Base-by-base conservation (phyloP, 1,140 invertebrate genomes). In the Listronotus bonariensis region DNA sequence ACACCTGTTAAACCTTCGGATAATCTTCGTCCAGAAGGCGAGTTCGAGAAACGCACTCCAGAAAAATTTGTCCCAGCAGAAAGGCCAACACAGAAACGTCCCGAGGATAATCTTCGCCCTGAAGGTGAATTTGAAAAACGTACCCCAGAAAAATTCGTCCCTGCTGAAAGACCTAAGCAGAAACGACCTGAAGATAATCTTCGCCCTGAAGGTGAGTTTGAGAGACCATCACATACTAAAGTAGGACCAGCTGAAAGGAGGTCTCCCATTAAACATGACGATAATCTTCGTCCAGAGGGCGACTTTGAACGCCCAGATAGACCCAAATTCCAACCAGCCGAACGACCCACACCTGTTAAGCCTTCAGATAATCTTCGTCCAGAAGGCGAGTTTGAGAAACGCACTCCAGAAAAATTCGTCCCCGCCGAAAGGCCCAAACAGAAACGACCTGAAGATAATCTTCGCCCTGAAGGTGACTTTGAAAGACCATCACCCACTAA, bases 71-170 rank as follows among this genome's bases (percentile, higher is more conserved):
- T 74, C 55, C 79, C 76, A 75, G 78, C 77, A 34, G 81, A 80
- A 74, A 78, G 77, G 43, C 74, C 77, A 20, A 78, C 79, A 55
- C 81, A 80, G 58, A 68, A 75, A 63, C 87, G 85, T 54, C n/a
- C n/a, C n/a, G 75, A 82, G 34, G 87, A 89, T 71, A 88, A 88
- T 75, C 70, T 88, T 0, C 81, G 77, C 78, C 81, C 82, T 10
- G 80, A 81, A 70, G 82, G 82, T 3, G 76, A 80, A 9, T 82
- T 83, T 61, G 76, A 79, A 68, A 67, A 75, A 17, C 48, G 43
- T 0, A 73, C 78, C 48, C 82, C 81, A 1, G 76, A 79, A 12
- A 76, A 77, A 58, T 79, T 78, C 12, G 77, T 72, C 55, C 83
- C 81, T 15, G 78, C 78, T 40, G 76, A 79, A 67, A 63, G 79